Evolutionary conservation across 2,797 vertebrate species (phyloP), one percentile per base, ranked within the genome.

Genomic region (Cyclopterus lumpus): DNA sequence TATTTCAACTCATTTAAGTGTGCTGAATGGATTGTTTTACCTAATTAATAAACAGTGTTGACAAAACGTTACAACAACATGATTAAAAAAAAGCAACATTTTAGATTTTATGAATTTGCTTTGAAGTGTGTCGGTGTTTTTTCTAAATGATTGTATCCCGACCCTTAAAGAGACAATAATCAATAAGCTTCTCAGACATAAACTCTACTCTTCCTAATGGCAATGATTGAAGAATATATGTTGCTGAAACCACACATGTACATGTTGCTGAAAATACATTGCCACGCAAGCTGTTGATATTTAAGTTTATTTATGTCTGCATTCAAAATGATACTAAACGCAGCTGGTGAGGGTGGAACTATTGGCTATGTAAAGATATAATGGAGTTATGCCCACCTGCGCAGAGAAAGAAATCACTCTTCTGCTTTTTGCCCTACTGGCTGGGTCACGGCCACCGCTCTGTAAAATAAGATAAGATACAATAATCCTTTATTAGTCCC

Each of bases 41-140:
- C 18, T 38, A 44, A 34, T 61, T 24, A 53, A 44, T 60, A 40
- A 63, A 66, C 15, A 46, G 5, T 51, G 26, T 10, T 67, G 58
- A 57, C 55, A 65, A 67, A 67, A 67, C 28, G 79, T 79, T 34
- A 74, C 28, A 16, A 73, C 10, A 72, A 26, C 2, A 24, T 54
- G 11, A 54, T 26, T 38, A 15, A 1, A 11, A 49, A 54, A 54
- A 54, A 54, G 11, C 5, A 28, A 16, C 12, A 40, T 9, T 67
- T 51, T 16, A 42, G 11, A 58, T 61, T 61, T 0, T 46, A 42
- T 71, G 4, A 14, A 2, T 67, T 36, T 30, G 20, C 20, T 69
- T 46, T 64, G 38, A 14, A 62, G 30, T 16, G 8, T 66, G 14
- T 54, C 28, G 2, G 8, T 14, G 5, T 74, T 80, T 64, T 67